phyloP scores from a whole-genome alignment of 1,140 invertebrate genomes.

The Medauroidea extradentata region DNA sequence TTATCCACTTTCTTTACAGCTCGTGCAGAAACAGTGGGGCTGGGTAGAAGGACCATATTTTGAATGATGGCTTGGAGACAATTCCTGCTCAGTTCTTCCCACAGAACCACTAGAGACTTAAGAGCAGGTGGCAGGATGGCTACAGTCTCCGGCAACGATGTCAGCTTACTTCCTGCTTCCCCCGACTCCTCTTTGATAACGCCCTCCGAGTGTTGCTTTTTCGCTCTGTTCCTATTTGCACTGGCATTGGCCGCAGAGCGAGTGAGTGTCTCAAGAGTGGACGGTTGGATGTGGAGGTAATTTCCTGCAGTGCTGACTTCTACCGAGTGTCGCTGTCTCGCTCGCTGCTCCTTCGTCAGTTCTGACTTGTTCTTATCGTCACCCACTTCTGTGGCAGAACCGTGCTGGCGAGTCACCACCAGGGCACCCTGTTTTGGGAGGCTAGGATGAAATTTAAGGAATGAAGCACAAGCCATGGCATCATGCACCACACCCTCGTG shows the following conservation, averaged over 20 bases:
- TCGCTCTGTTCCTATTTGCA: constrained; percentile 58
- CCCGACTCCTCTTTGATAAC: constrained; percentile 56
- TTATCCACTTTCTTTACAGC: neutral
- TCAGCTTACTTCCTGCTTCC: constrained; percentile 4
- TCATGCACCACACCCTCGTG: constrained; percentile 97
- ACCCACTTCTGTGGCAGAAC: constrained; percentile 9
- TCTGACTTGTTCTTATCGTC: constrained; percentile 46
- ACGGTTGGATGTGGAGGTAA: constrained; percentile 72
- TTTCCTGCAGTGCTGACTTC: constrained; percentile 76
- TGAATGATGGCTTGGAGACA: constrained; percentile 63
- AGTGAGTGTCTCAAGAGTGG: constrained; percentile 68
- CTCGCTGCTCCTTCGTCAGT: constrained; percentile 52
- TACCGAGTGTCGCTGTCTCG: constrained; percentile 77
- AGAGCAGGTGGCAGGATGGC: constrained; percentile 79
- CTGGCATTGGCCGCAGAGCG: constrained; percentile 69
- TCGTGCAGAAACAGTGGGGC: constrained; percentile 32
- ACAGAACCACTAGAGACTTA: constrained; percentile 75
- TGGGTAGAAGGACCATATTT: constrained; percentile 45
- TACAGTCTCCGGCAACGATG: constrained; percentile 44
- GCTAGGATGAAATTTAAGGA: constrained; percentile 90
- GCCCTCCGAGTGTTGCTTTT: constrained; percentile 33
- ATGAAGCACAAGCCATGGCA: constrained; percentile 95
- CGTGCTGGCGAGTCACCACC: constrained; percentile 56
- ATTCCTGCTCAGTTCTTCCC: constrained; percentile 79
- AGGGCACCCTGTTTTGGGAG: constrained; percentile 74